phyloP scores from a whole-genome alignment of 2,113 vertebrate species.

The Mugil cephalus region DNA sequence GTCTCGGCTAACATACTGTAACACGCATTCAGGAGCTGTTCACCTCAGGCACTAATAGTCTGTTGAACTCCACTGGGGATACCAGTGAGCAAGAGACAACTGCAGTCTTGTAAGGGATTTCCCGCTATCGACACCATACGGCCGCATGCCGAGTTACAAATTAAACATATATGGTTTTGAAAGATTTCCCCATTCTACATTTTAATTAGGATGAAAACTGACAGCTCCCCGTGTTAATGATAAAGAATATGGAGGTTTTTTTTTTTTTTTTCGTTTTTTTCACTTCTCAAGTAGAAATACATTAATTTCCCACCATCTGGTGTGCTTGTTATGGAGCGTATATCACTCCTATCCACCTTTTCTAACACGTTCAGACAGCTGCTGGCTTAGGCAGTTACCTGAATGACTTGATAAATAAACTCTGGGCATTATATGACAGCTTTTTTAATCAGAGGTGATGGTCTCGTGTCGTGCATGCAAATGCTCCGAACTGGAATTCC shows the following conservation, averaged over 20 bases:
- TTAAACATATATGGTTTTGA: slow-evolving; percentile 20
- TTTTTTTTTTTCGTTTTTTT: slow-evolving; percentile 9
- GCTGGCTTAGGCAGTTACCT: slow-evolving; percentile 61
- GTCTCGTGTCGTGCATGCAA: not conserved
- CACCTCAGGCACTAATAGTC: slow-evolving; percentile 69
- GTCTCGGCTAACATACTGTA: slow-evolving; percentile 61
- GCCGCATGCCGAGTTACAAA: slow-evolving; percentile 23
- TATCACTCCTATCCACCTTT: slow-evolving; percentile 53
- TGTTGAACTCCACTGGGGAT: slow-evolving; percentile 66
- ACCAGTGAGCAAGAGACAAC: slow-evolving; percentile 59
- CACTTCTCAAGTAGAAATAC: slow-evolving; percentile 32
- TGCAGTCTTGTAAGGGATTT: slow-evolving; percentile 59
- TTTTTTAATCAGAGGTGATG: slow-evolving; percentile 34
- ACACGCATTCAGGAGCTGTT: slow-evolving; percentile 57
- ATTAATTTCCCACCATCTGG: slow-evolving; percentile 67
- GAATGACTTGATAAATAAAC: slow-evolving; percentile 51
- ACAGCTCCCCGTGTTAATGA: slow-evolving; percentile 29
- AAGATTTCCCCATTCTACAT: not conserved
- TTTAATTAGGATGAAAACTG: slow-evolving; percentile 40
- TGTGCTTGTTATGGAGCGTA: slow-evolving; percentile 55
- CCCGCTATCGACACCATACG: slow-evolving; percentile 47
- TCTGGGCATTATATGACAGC: slow-evolving; percentile 32
- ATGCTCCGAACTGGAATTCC: slow-evolving; percentile 15
- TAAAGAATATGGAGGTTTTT: slow-evolving; percentile 1
- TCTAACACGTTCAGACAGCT: slow-evolving; percentile 62